These are phyloP conservation scores for Stramonita haemastoma DNA, from an alignment of 2,888 invertebrate genomes.

Conservation along the genomic window DNA sequence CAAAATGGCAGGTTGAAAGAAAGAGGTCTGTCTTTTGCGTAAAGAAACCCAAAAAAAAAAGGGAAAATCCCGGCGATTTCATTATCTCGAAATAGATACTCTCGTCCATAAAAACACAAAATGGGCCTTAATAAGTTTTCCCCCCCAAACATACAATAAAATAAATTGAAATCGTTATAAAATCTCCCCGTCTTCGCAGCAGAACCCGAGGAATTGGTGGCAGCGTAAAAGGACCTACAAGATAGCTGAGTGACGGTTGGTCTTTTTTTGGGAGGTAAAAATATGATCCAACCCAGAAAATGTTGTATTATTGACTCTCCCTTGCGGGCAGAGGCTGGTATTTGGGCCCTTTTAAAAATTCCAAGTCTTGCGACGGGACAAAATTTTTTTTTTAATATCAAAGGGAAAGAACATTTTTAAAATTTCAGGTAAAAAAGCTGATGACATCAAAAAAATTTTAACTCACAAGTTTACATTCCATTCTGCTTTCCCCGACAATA, in stretches of 20 bases:
- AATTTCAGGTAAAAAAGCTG: not conserved
- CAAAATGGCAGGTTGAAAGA: constrained; percentile 44
- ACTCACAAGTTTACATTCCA: not conserved
- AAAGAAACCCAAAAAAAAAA: not conserved
- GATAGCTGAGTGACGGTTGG: constrained; percentile 43
- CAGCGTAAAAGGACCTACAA: constrained; percentile 12
- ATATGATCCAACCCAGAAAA: constrained; percentile 44
- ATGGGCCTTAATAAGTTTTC: not conserved
- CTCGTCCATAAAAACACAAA: not conserved
- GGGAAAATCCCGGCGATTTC: not conserved
- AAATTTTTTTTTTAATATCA: not conserved
- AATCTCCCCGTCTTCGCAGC: constrained; percentile 34
- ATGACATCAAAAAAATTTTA: not conserved
- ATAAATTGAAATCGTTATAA: not conserved
- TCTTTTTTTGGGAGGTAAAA: constrained; percentile 27
- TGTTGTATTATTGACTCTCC: not conserved
- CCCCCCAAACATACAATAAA: no score
- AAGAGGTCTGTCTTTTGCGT: not conserved
- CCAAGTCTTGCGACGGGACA: not conserved
- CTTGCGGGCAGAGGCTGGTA: constrained; percentile 11
- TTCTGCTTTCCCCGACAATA: not conserved
- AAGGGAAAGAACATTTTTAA: not conserved
- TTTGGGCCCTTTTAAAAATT: constrained; percentile 39
- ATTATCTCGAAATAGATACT: not conserved
- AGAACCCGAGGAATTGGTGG: constrained; percentile 52